Evolutionary conservation across 2,888 invertebrate genomes (phyloP), one percentile per base, ranked within the genome.

Genomic region (Macrophya annulata): DNA sequence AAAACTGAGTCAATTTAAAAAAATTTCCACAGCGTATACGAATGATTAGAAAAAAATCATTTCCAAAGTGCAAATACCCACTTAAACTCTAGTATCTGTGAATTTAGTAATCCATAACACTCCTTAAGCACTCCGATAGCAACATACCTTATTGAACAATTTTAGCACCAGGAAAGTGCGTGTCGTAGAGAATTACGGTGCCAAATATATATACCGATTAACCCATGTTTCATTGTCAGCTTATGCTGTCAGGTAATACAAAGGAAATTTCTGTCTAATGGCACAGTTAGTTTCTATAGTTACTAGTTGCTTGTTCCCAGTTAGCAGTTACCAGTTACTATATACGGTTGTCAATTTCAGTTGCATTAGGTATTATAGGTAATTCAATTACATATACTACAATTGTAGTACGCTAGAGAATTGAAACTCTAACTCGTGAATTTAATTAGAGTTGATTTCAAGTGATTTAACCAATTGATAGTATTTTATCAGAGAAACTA

Each of bases 201-300:
- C 25, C 48, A 8, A 48, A 76, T 62, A 55, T n/a, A 55, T n/a
- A n/a, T n/a, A 9, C n/a, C 48, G 76, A 76, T 76, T 37, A 51
- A 48, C 48, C 76, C 48, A 48, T 76, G 76, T 76, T 76, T 76
- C 76, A 76, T 48, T 76, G 76, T 48, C 76, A 25, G 76, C 48
- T 51, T 76, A 51, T 10, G 15, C 45, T 8, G 51, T 48, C 45
- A 43, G n/a, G 17, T 76, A 76, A 40, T 48, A 51, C 37, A 71
- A 51, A 48, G 45, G 76, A 21, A 12, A 48, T 76, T 76, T 76
- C 76, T 25, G 17, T 25, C 48, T 17, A 40, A 51, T 40, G 51
- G 48, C 25, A 15, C 40, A 25, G 31, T 76, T 31, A 76, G 48
- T 51, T 76, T n/a, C 48, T 76, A 48, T 25, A 62, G 76, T 51